These are phyloP conservation scores for Ctenochaetus hawaiiensis DNA, from an alignment of 2,797 vertebrate species.

Conservation along the genomic window DNA sequence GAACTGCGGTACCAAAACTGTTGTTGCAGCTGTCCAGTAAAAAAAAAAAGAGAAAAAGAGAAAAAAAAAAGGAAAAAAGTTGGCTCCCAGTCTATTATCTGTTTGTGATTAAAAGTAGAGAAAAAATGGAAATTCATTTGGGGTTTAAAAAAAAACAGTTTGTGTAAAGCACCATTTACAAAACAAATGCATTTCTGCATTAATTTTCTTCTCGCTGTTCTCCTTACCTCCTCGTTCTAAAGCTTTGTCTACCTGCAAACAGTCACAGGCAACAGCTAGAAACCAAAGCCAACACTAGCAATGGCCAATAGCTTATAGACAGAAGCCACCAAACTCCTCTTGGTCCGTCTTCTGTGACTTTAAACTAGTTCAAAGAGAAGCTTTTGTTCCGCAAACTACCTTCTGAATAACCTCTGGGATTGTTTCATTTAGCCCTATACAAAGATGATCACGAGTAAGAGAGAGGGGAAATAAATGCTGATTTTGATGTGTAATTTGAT, in stretches of 20 bases:
- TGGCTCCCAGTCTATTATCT: slow-evolving; percentile 94
- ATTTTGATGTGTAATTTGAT: slow-evolving; percentile 91
- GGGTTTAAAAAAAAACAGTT: slow-evolving; percentile 79
- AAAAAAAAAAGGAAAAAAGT: slow-evolving; percentile 68
- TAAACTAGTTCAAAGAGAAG: slow-evolving; percentile 99
- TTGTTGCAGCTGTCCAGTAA: slow-evolving; percentile 89
- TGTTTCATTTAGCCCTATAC: slow-evolving; percentile 97
- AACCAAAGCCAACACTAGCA: slow-evolving; percentile 99
- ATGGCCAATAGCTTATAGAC: slow-evolving; percentile 99
- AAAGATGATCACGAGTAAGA: slow-evolving; percentile 88
- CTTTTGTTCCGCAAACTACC: slow-evolving; percentile 96
- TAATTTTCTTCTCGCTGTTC: slow-evolving; percentile 92
- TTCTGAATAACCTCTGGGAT: slow-evolving; percentile 99
- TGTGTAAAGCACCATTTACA: slow-evolving; percentile 92
- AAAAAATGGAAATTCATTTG: slow-evolving; percentile 86
- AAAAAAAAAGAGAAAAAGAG: slow-evolving; percentile 52
- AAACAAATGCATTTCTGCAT: slow-evolving; percentile 94
- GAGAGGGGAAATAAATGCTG: slow-evolving; percentile 70
- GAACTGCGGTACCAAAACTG: slow-evolving; percentile 95
- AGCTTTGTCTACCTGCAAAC: slow-evolving; percentile 99
- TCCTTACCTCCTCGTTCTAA: slow-evolving; percentile 99
- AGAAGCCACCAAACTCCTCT: slow-evolving; percentile 95
- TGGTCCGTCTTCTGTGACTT: slow-evolving; percentile 98
- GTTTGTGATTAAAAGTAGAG: slow-evolving; percentile 90
- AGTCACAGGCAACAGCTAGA: slow-evolving; percentile 99